A percentile compares a stretch with the other conserved stretches of the same genome.
phyloP scores from a whole-genome alignment of 2,113 vertebrate species.

The Amblyornis subalaris region DNA sequence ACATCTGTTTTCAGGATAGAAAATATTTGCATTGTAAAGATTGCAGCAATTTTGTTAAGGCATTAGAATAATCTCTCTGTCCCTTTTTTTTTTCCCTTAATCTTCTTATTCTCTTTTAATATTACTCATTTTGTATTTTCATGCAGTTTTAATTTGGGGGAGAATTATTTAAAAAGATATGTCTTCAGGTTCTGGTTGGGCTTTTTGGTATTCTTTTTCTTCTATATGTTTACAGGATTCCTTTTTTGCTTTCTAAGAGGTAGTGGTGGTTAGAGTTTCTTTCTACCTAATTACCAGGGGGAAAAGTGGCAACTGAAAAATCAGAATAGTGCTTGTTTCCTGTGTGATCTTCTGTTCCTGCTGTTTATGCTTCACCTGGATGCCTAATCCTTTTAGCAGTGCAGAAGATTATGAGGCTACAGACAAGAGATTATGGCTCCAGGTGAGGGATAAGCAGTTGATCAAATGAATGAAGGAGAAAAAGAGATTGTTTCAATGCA shows the following conservation, averaged over 20 bases:
- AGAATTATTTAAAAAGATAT: background rate
- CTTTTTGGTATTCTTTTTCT: background rate
- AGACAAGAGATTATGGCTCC: slow-evolving; percentile 43
- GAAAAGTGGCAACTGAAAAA: background rate
- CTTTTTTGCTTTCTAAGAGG: background rate
- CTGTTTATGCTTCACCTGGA: slow-evolving; percentile 46
- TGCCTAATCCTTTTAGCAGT: slow-evolving; percentile 34
- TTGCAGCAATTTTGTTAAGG: background rate
- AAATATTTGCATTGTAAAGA: background rate
- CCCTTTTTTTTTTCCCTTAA: background rate
- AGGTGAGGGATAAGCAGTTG: slow-evolving; percentile 51
- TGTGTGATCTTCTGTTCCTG: slow-evolving; percentile 5
- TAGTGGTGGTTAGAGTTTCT: background rate
- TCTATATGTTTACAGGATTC: background rate
- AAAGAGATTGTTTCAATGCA: slow-evolving; percentile 50
- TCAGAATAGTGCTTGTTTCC: background rate
- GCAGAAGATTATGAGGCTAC: slow-evolving; percentile 29
- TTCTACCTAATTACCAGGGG: background rate
- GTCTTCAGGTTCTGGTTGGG: background rate
- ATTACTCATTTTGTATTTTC: background rate
- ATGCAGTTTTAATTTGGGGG: background rate
- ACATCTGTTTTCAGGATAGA: background rate
- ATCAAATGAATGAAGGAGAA: slow-evolving; percentile 41
- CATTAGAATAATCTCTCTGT: background rate
- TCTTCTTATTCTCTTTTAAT: background rate